Evolutionary conservation across 2,888 invertebrate species (phyloP).

Genomic region (Chrysomela aeneicollis): DNA sequence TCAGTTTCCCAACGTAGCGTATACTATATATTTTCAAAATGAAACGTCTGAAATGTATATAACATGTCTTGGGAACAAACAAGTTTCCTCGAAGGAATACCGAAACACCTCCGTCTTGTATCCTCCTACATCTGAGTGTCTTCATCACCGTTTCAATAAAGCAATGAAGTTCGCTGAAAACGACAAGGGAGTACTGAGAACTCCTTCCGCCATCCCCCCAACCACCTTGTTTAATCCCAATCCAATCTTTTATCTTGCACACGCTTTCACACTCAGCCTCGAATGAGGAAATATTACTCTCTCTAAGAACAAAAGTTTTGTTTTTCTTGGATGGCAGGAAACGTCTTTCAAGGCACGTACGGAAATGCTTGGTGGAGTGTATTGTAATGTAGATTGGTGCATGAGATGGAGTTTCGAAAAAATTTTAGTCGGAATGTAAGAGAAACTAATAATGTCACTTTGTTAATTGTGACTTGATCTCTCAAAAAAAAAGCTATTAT

Average conservation of each 20-base stretch:
- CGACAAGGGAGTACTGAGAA: conserved; percentile 48
- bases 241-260: conserved; percentile 63
- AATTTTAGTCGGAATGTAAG: background rate
- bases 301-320: conserved; percentile 51
- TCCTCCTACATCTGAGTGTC: background rate
- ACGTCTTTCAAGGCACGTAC: conserved; percentile 45
- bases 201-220: conserved; percentile 44
- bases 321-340: conserved; percentile 45
- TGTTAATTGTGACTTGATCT: background rate
- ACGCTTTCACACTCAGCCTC: conserved; percentile 61
- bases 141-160: conserved; percentile 48
- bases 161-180: conserved; percentile 48
- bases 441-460: background rate
- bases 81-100: background rate
- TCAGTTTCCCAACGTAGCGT: too few relatives aligned
- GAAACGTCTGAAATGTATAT: too few relatives aligned
- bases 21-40: too few relatives aligned
- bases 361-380: conserved; percentile 37
- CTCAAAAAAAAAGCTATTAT: too few relatives aligned
- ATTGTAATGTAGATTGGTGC: conserved; percentile 23
- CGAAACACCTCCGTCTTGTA: background rate
- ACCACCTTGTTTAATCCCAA: conserved; percentile 62
- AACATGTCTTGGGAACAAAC: background rate
- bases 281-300: conserved; percentile 59
- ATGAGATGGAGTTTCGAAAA: background rate